Base-by-base conservation (phyloP, 2,113 vertebrate species). In the Carassius gibelio region DNA sequence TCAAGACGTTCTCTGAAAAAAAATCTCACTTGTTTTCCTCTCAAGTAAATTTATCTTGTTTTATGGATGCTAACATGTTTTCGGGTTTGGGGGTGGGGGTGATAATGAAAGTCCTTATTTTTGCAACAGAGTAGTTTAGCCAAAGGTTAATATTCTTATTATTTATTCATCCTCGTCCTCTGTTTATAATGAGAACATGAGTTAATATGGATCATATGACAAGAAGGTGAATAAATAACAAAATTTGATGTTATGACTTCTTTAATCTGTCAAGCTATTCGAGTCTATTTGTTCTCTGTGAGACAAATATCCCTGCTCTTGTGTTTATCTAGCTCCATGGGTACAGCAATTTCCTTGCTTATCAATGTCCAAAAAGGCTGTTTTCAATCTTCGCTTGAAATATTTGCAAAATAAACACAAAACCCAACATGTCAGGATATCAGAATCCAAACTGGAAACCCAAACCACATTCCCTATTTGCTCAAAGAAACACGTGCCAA, bases 401-500 rank as follows among this genome's bases (percentile, higher is more conserved):
- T 77, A 86, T 88, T 86, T 84, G 77, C 86, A 48, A 89, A 88
- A 74, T 75, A 87, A 87, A 89, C 78, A 87, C 50, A 84, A 84
- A 87, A 78, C 81, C 81, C 61, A 72, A 84, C 74, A 88, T 76
- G 74, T 87, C 86, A 87, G 79, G 76, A 82, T 85, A 85, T 83
- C 79, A 79, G 82, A 75, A 89, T 81, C 81, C 57, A 81, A 84
- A 84, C 48, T 45, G 64, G 76, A 48, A 84, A 86, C 68, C 81
- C 82, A 86, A 84, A 87, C 81, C 88, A 26, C 86, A 86, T 68
- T 82, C 82, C 85, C 84, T 38, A 45, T 85, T 84, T 64, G n/a
- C 68, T 85, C 74, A 1, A 59, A 87, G 61, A 17, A 69, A 85
- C 64, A 76, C 34, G n/a, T 38, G 88, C 88, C 88, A 48, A 89